These are phyloP conservation scores for Enteromius anoplus DNA, from an alignment of 2,797 vertebrate species.

Conservation along the genomic window DNA sequence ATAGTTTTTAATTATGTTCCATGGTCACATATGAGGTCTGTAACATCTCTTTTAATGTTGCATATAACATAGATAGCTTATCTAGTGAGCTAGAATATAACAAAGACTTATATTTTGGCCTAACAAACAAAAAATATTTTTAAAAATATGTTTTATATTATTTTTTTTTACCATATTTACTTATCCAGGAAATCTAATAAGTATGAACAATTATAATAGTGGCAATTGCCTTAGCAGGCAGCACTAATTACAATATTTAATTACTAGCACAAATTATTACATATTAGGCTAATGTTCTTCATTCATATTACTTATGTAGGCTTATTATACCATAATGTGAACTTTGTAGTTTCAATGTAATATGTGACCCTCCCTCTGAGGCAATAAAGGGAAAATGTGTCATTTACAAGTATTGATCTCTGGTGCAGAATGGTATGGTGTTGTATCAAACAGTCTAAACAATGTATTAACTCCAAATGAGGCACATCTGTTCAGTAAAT, in stretches of 20 bases:
- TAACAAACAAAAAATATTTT: background rate
- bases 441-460: constrained; percentile 30
- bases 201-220: constrained; percentile 10
- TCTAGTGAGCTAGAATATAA: background rate
- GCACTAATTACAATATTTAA: background rate
- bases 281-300: background rate
- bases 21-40: background rate
- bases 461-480: constrained; percentile 34
- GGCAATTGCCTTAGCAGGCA: background rate
- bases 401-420: constrained; percentile 46
- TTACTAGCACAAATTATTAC: background rate
- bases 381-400: constrained; percentile 46
- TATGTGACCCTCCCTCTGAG: constrained; percentile 15
- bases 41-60: background rate
- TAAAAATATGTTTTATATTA: background rate
- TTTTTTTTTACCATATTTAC: background rate
- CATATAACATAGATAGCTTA: background rate
- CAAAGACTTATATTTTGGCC: background rate
- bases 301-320: background rate
- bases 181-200: background rate
- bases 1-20: background rate
- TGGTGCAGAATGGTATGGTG: constrained; percentile 41
- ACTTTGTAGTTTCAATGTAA: background rate
- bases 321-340: background rate
- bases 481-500: constrained; percentile 33